These are phyloP conservation scores for Malurus leucopterus DNA, from an alignment of 2,797 vertebrate species.

Conservation along the genomic window DNA sequence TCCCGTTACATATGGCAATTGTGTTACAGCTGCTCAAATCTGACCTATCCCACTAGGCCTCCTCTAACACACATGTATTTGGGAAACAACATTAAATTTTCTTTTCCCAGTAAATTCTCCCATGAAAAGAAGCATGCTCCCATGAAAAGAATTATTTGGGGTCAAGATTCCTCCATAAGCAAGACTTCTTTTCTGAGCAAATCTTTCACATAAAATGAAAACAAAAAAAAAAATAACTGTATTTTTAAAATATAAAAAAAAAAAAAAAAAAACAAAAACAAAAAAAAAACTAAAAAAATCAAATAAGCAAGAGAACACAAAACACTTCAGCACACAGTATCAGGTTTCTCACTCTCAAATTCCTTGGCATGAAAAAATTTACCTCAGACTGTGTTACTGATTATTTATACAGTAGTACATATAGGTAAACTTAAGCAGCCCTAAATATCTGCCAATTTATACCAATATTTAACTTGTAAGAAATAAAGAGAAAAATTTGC, in stretches of 20 bases:
- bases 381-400: neutral
- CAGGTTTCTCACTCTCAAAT: neutral
- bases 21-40: neutral
- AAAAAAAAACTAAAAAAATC: neutral
- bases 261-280: too few relatives aligned
- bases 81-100: neutral
- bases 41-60: neutral
- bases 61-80: neutral
- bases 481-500: neutral
- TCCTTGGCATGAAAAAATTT: neutral
- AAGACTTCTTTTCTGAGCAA: neutral
- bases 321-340: neutral
- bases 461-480: neutral
- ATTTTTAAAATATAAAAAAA: too few relatives aligned
- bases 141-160: neutral
- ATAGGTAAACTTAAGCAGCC: neutral
- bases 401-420: neutral
- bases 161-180: neutral
- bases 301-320: neutral
- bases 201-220: too few relatives aligned
- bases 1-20: neutral
- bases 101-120: neutral
- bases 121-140: neutral
- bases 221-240: too few relatives aligned
- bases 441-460: neutral